Evolutionary conservation across 1,140 invertebrate genomes (phyloP).

Genomic region (Aphidius gifuensis): DNA sequence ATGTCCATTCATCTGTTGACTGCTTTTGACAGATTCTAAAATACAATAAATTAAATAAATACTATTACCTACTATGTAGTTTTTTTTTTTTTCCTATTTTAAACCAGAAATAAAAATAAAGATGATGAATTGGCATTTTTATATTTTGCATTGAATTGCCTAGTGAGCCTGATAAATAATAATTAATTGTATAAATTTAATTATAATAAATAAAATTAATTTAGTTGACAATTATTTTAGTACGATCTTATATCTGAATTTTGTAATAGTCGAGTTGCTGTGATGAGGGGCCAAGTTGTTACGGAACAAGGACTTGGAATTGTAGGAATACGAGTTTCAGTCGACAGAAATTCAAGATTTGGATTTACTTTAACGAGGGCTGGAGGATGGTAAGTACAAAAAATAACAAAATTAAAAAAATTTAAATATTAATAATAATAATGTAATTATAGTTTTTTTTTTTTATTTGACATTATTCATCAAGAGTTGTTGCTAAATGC

Average conservation of each 20-base stretch:
- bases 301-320: conserved; percentile 90
- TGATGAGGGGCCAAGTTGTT: conserved; percentile 95
- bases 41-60: too few relatives aligned
- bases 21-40: too few relatives aligned
- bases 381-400: conserved; percentile 85
- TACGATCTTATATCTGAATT: conserved; percentile 41
- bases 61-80: too few relatives aligned
- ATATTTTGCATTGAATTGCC: too few relatives aligned
- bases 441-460: background rate
- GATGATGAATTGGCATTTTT: too few relatives aligned
- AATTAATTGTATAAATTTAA: background rate
- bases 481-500: too few relatives aligned
- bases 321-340: conserved; percentile 93
- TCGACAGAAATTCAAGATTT: conserved; percentile 88
- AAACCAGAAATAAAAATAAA: too few relatives aligned
- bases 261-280: conserved; percentile 88
- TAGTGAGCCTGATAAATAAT: background rate
- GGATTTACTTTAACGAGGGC: conserved; percentile 93
- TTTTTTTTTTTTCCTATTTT: too few relatives aligned
- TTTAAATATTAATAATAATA: too few relatives aligned
- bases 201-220: background rate
- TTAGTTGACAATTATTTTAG: conserved; percentile 2
- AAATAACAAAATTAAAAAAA: too few relatives aligned
- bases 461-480: background rate
- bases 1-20: too few relatives aligned